These are phyloP conservation scores for Lampris megalopsis DNA, from an alignment of 2,113 vertebrate genomes.

Conservation along the genomic window DNA sequence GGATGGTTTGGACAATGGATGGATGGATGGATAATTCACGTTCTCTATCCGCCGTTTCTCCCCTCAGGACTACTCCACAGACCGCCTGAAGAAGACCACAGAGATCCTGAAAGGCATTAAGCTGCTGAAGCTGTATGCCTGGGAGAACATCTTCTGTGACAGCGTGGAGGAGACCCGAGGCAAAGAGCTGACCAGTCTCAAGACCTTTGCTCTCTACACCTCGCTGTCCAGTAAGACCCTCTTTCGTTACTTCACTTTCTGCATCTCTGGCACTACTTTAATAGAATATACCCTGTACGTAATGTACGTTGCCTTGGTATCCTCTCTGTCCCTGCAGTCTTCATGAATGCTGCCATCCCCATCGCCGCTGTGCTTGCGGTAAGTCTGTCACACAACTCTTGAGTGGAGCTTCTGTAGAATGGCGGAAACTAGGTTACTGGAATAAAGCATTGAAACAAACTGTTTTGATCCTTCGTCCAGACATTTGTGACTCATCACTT, in stretches of 20 bases:
- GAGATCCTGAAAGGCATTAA: conserved; percentile 98
- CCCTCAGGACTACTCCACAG: conserved; percentile 94
- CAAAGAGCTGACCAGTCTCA: conserved; percentile 85
- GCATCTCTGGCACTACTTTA: background rate
- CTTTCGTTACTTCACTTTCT: background rate
- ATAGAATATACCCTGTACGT: too few species aligned
- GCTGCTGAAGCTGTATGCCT: conserved; percentile 94
- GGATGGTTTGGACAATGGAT: background rate
- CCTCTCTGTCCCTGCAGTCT: conserved; percentile 83
- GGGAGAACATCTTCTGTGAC: conserved; percentile 96
- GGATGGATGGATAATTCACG: background rate
- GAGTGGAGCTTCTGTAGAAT: background rate
- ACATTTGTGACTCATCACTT: conserved; percentile 90
- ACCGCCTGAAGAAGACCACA: conserved; percentile 96
- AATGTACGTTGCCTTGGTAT: background rate
- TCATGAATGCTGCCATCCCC: conserved; percentile 98
- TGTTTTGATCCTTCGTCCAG: conserved; percentile 67
- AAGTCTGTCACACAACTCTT: conserved; percentile 67
- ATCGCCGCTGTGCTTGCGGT: conserved; percentile 96
- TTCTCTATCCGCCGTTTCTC: background rate
- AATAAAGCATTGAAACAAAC: background rate
- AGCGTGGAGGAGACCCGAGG: conserved; percentile 92
- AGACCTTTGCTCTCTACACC: conserved; percentile 72
- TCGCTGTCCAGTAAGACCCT: conserved; percentile 74
- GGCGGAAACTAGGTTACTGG: background rate